A percentile compares a stretch with the other conserved stretches of the same genome.
Conservation (phyloP, 2,113 vertebrate genomes). For the Geococcyx californianus region DNA sequence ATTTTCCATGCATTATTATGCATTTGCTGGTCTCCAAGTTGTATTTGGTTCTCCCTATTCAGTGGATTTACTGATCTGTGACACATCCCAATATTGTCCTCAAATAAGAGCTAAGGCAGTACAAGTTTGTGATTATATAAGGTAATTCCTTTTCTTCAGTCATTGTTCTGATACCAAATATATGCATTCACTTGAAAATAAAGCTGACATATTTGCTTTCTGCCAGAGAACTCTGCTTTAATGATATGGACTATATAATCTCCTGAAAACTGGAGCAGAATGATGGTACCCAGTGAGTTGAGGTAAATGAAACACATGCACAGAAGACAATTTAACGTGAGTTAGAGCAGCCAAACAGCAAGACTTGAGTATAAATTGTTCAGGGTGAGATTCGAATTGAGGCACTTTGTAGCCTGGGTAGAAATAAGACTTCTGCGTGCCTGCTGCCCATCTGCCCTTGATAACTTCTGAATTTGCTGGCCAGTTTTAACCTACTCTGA, state of each 20-base stretch:
- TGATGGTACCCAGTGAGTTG: not conserved
- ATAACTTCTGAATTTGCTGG: not conserved
- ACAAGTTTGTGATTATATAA: not conserved
- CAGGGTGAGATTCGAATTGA: not conserved
- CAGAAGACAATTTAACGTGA: not conserved
- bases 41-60: not conserved
- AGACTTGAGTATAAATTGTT: not conserved
- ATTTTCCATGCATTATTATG: not conserved
- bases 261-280: not conserved
- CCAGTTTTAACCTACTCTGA: not conserved
- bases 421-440: not conserved
- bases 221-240: not conserved
- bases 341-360: not conserved
- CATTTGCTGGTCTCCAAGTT: not conserved
- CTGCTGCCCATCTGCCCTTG: not conserved
- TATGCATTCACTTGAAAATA: not conserved
- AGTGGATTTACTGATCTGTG: not conserved
- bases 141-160: not conserved
- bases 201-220: not conserved
- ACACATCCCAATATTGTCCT: not conserved
- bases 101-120: not conserved
- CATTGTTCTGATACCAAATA: not conserved
- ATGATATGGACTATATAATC: not conserved
- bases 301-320: not conserved
- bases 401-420: not conserved